Evolutionary conservation across 2,113 vertebrate species (phyloP).

Genomic region (Rhynchomys soricoides): DNA sequence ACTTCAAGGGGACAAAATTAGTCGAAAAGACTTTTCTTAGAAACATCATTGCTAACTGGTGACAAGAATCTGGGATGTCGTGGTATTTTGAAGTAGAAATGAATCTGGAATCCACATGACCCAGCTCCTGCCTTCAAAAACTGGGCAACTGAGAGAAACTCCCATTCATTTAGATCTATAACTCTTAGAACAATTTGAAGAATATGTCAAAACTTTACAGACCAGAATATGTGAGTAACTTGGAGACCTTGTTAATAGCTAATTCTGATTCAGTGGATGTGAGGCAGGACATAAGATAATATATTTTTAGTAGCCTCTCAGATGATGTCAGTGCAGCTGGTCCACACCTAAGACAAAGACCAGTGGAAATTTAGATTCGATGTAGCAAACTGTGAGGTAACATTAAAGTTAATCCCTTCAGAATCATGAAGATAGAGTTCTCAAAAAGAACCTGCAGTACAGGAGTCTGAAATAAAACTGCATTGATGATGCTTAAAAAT

Average conservation of each 20-base stretch:
- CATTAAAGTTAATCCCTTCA: neutral
- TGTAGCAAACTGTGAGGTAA: neutral
- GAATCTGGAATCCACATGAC: neutral
- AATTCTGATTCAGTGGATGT: neutral
- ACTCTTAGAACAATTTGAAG: slow-evolving; percentile 28
- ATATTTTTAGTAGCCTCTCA: neutral
- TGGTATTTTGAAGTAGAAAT: neutral
- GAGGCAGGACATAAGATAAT: neutral
- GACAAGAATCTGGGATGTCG: neutral
- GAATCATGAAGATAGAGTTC: neutral
- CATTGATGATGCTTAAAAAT: neutral
- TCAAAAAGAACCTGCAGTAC: neutral
- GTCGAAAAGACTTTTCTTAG: neutral
- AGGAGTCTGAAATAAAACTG: neutral
- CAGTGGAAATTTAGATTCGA: neutral
- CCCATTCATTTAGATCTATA: neutral
- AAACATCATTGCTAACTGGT: neutral
- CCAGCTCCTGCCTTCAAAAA: neutral
- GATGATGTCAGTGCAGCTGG: neutral
- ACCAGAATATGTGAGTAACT: neutral
- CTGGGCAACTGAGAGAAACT: neutral
- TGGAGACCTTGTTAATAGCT: neutral
- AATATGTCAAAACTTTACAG: neutral
- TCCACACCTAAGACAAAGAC: neutral
- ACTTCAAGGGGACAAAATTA: neutral